Percentiles rank a stretch among this genome's conserved stretches.
Evolutionary conservation across 2,113 vertebrate genomes (phyloP).

Genomic region (Heteronetta atricapilla): DNA sequence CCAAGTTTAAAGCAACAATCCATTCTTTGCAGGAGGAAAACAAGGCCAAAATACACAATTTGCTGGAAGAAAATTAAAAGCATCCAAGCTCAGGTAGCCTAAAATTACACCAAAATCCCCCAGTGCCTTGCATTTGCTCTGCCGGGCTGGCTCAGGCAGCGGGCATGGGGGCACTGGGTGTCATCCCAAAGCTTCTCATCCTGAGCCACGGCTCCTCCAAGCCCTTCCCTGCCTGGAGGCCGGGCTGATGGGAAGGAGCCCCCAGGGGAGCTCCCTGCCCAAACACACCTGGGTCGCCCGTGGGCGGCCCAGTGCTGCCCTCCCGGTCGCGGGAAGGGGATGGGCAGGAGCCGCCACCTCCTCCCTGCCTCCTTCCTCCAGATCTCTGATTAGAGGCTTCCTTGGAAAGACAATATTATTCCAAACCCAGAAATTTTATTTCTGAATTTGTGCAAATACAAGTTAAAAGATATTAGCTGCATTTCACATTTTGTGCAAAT

Average conservation of each 20-base stretch:
- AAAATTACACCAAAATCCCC: not conserved
- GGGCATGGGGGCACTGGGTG: not conserved
- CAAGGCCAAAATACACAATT: fast-evolving
- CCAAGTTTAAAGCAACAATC: fast-evolving
- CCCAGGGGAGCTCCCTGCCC: not conserved
- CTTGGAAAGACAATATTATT: slow-evolving; percentile 82
- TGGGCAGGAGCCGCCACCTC: not conserved
- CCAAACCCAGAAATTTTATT: slow-evolving; percentile 81
- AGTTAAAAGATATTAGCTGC: slow-evolving; percentile 81
- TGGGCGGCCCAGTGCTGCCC: not conserved
- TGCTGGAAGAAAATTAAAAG: not conserved
- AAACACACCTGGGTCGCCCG: not conserved
- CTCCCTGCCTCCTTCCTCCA: not conserved
- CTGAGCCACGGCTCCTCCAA: not conserved
- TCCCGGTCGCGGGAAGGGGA: fast-evolving
- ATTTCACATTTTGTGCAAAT: slow-evolving; percentile 82
- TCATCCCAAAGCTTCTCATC: not conserved
- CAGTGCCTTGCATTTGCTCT: not conserved
- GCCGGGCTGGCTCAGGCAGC: not conserved
- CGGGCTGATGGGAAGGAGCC: not conserved
- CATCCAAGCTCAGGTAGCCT: fast-evolving
- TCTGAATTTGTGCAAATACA: slow-evolving; percentile 83
- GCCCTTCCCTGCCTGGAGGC: not conserved
- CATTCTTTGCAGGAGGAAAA: not conserved
- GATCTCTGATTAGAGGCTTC: slow-evolving; percentile 66